Conservation (phyloP, 2,888 invertebrate species). For the Drosophila nigricruria region DNA sequence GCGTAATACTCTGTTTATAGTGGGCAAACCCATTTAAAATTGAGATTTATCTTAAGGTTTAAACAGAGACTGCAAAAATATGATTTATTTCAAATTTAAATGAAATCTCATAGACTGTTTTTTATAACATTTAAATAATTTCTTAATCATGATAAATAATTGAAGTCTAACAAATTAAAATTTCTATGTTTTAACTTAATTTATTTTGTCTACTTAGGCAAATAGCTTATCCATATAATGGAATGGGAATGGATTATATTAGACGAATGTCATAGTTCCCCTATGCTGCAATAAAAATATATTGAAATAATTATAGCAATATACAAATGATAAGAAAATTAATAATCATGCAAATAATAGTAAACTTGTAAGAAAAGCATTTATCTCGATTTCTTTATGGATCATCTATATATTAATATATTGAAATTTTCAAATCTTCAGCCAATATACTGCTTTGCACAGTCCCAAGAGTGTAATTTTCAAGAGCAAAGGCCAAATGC, state of each 20-base stretch:
- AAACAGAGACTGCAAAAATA: too few relatives aligned
- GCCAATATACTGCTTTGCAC: background rate
- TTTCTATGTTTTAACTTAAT: too few relatives aligned
- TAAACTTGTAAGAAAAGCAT: background rate
- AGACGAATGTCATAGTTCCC: background rate
- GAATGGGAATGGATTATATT: background rate
- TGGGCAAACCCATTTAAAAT: background rate
- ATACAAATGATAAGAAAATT: background rate
- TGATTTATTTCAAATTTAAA: too few relatives aligned
- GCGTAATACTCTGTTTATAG: background rate
- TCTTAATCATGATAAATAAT: too few relatives aligned
- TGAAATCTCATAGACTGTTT: too few relatives aligned
- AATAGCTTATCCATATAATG: background rate
- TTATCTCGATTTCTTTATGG: background rate
- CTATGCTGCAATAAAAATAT: background rate
- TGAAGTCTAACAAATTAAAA: too few relatives aligned
- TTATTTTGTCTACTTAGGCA: background rate
- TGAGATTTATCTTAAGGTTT: too few relatives aligned
- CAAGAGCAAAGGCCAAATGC: conserved; percentile 40
- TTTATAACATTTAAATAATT: too few relatives aligned
- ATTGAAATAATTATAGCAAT: background rate
- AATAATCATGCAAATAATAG: background rate
- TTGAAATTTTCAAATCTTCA: background rate
- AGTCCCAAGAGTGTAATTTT: conserved; percentile 1
- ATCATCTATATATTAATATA: background rate